Evolutionary conservation across 2,797 vertebrate species (phyloP).

Genomic region (Todus mexicanus): DNA sequence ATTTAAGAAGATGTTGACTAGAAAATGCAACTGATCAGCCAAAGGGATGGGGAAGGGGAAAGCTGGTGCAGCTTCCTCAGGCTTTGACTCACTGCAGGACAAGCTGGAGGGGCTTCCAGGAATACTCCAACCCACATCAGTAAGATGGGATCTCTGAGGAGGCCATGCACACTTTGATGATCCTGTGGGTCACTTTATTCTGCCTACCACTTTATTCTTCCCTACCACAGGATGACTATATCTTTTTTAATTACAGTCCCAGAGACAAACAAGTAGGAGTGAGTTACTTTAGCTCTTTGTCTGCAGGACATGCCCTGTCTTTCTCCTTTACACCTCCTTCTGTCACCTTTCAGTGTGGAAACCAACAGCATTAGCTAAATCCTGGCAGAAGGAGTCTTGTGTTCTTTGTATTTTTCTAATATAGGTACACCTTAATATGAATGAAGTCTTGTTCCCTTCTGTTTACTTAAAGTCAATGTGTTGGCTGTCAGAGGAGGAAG

Average conservation of each 20-base stretch:
- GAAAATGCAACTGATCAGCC: neutral
- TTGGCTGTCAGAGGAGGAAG: neutral
- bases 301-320: neutral
- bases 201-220: no score
- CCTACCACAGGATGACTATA: neutral
- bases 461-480: neutral
- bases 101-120: neutral
- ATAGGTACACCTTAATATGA: neutral
- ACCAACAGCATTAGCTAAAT: neutral
- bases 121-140: neutral
- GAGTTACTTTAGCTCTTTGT: neutral
- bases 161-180: neutral
- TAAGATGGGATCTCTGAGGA: neutral
- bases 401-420: neutral
- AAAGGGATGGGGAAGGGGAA: neutral
- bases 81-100: neutral
- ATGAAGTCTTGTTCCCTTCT: neutral
- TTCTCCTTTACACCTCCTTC: neutral
- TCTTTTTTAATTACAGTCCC: neutral
- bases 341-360: neutral
- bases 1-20: neutral
- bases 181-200: neutral
- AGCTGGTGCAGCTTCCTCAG: neutral
- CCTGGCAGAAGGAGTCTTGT: neutral
- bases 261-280: neutral